Evolutionary conservation across 2,797 vertebrate genomes (phyloP), one percentile per base, ranked within the genome.

Genomic region (Sandelia bainsii): DNA sequence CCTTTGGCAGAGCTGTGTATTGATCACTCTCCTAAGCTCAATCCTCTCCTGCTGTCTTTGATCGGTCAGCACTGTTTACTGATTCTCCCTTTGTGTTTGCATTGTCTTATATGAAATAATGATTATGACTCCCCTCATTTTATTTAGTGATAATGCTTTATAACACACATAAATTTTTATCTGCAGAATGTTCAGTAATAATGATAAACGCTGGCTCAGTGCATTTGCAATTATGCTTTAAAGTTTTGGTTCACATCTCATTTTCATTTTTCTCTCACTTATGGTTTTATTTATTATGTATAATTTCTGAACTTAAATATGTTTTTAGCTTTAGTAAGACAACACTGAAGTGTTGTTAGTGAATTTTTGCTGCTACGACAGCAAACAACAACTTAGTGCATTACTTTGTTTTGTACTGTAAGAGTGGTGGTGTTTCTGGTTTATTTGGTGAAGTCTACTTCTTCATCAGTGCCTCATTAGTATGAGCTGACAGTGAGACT

Each of bases 401-500:
- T 56, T 62, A 16, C 59, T 59, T 68, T 27, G 62, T 67, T 46
- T 66, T 59, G 65, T 70, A 48, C 39, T 63, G 61, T 72, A 22
- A 75, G 45, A 65, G 42, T 25, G 56, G 75, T 64, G 66, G 71
- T 82, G 57, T 78, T 69, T 53, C 63, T 80, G 80, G 78, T 78
- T 62, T 19, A 54, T 79, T 53, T 59, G 62, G 62, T 85, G 62
- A 91, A 86, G 63, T 81, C 67, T 67, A 83, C 77, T 53, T 81
- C 82, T 87, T 84, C 80, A 80, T 81, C 80, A 72, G 68, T 42
- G 78, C 82, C 86, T 92, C 90, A 85, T 91, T 91, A 85, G 79
- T 82, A 82, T 83, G 85, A 90, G 91, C 78, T 89, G 89, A 89
- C 85, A 63, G 62, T 25, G 89, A 89, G 89, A 84, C 76, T 77